Base-by-base conservation (phyloP, 1,140 invertebrate genomes). In the Thaumetopoea pityocampa region DNA sequence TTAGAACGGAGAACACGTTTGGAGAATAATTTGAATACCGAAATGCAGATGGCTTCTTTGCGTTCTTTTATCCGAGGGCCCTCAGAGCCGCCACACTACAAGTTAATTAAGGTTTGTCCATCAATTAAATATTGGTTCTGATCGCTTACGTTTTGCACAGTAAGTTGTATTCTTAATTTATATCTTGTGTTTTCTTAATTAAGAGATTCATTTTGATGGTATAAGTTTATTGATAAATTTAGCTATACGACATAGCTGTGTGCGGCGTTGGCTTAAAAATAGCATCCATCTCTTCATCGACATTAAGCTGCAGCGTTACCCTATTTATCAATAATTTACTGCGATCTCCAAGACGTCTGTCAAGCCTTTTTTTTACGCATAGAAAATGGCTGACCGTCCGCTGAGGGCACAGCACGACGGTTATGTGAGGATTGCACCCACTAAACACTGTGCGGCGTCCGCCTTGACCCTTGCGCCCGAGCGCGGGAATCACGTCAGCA, bases 41-140 rank as follows among this genome's bases (percentile, higher is more conserved):
- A 84, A 82, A 81, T 81, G 72, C 74, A 80, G 79, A 83, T 83
- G 77, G 77, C 67, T 84, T 80, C 71, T n/a, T n/a, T n/a, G n/a
- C n/a, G n/a, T n/a, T n/a, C n/a, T 81, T 83, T 79, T 76, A 76
- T 76, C 66, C 56, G 58, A 64, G 65, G 42, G 57, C 57, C 61
- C 71, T 65, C 59, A 51, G 56, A 56, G 55, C 61, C 69, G 69
- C 67, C 69, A 58, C 70, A 72, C 70, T 72, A 84, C 79, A 84
- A 77, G 80, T 84, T 84, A 84, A 84, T 84, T 84, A 84, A 84
- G 80, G 77, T 80, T 68, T 67, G 74, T 58, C 73, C 77, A 81
- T 84, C 73, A 81, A 84, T 84, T 81, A 81, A 84, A 84, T 79
- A 79, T 79, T 77, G 69, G 61, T 68, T 72, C 69, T 72, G 66